These are phyloP conservation scores for Helicorthomorpha holstii DNA, from an alignment of 1,140 invertebrate genomes.

Conservation along the genomic window DNA sequence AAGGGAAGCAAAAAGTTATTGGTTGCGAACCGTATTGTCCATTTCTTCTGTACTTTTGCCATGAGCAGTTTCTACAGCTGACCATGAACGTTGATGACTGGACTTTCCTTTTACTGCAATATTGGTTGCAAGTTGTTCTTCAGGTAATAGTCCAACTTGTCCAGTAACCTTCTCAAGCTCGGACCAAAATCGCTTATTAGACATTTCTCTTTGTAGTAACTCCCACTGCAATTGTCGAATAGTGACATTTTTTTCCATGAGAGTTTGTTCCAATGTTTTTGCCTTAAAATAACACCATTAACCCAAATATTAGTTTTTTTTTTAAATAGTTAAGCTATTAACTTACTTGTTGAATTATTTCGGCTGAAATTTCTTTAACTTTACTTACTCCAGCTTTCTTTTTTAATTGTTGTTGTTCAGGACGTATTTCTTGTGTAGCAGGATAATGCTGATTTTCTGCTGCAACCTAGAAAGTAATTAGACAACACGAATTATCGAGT, in stretches of 20 bases:
- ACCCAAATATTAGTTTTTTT: not conserved
- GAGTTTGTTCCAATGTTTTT: conserved; percentile 21
- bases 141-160: not conserved
- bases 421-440: conserved; percentile 15
- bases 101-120: not conserved
- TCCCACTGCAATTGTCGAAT: conserved; percentile 15
- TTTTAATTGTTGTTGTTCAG: not conserved
- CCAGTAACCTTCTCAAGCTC: not conserved
- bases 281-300: conserved; percentile 18
- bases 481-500: not conserved
- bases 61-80: conserved; percentile 1
- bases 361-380: conserved; percentile 25
- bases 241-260: conserved; percentile 18
- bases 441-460: conserved; percentile 18
- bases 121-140: not conserved
- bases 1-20: too few species aligned
- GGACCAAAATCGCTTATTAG: not conserved
- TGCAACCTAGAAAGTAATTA: not conserved
- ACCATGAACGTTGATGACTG: not conserved
- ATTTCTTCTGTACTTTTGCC: not conserved
- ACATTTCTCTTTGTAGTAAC: conserved; percentile 11
- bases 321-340: not conserved
- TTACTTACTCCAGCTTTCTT: conserved; percentile 11
- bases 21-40: too few species aligned
- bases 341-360: conserved; percentile 24